Evolutionary conservation across 2,113 vertebrate species (phyloP).

Genomic region (Mormyrus iriodes): DNA sequence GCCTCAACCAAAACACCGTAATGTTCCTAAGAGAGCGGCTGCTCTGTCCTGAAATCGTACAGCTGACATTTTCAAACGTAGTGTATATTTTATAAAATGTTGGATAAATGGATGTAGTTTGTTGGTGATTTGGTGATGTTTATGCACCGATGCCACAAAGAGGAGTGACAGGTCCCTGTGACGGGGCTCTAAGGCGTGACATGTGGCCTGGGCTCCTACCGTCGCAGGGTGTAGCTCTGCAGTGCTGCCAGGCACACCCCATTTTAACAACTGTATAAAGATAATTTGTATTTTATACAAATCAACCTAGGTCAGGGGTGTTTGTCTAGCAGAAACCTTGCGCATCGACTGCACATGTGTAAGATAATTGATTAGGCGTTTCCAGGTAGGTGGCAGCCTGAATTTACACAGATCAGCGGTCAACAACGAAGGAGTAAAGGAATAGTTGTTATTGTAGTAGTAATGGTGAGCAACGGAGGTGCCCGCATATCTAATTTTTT

Average conservation of each 20-base stretch:
- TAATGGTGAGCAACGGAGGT: neutral
- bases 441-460: neutral
- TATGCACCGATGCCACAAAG: neutral
- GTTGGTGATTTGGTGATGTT: no score
- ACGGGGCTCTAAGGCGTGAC: neutral
- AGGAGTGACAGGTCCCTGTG: no score
- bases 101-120: no score
- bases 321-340: neutral
- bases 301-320: no score
- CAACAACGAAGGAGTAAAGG: neutral
- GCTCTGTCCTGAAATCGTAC: no score
- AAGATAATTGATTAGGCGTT: neutral
- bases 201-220: slow-evolving; percentile 45
- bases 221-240: slow-evolving; percentile 63
- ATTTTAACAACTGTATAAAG: no score
- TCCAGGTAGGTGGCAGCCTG: neutral
- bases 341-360: neutral
- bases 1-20: no score
- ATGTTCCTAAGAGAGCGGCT: no score
- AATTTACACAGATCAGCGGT: neutral
- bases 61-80: no score
- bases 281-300: no score
- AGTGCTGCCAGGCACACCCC: slow-evolving; percentile 84
- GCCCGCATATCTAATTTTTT: neutral
- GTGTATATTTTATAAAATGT: no score